Evolutionary conservation across 2,888 invertebrate species (phyloP).

Genomic region (Drosophila mimetica): DNA sequence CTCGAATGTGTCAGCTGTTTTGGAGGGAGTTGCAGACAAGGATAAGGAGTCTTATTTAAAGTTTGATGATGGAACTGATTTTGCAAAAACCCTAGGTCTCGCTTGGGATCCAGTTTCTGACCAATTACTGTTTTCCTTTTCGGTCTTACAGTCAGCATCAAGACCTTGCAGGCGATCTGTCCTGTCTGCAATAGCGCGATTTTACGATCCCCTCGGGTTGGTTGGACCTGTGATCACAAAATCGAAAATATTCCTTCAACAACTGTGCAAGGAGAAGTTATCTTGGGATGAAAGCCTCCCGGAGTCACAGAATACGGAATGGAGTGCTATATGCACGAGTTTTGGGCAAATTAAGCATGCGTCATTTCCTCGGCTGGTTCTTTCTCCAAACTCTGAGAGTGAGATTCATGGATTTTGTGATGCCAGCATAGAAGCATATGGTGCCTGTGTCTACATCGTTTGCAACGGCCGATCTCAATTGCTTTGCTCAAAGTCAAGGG

Average conservation of each 20-base stretch:
- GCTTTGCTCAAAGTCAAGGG: not conserved
- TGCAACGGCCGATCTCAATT: not conserved
- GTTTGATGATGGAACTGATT: not conserved
- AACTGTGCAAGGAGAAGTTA: too few species aligned
- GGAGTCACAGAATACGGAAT: too few species aligned
- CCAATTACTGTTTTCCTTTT: not conserved
- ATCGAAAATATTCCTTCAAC: too few species aligned
- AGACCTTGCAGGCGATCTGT: not conserved
- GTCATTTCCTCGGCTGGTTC: not conserved
- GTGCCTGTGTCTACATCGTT: not conserved
- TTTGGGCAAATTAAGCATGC: not conserved
- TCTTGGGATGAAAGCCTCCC: too few species aligned
- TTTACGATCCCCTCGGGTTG: too few species aligned
- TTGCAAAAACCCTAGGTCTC: not conserved
- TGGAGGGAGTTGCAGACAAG: too few species aligned
- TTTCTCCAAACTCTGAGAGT: not conserved
- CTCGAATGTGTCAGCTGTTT: too few species aligned
- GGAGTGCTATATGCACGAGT: too few species aligned
- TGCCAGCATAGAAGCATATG: not conserved
- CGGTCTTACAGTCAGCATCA: not conserved
- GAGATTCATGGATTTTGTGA: not conserved
- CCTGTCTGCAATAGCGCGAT: too few species aligned
- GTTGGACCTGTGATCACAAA: too few species aligned
- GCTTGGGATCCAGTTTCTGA: not conserved
- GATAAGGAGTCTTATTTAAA: not conserved